These are phyloP conservation scores for Eurosta solidaginis DNA, from an alignment of 1,140 invertebrate species.

Conservation along the genomic window DNA sequence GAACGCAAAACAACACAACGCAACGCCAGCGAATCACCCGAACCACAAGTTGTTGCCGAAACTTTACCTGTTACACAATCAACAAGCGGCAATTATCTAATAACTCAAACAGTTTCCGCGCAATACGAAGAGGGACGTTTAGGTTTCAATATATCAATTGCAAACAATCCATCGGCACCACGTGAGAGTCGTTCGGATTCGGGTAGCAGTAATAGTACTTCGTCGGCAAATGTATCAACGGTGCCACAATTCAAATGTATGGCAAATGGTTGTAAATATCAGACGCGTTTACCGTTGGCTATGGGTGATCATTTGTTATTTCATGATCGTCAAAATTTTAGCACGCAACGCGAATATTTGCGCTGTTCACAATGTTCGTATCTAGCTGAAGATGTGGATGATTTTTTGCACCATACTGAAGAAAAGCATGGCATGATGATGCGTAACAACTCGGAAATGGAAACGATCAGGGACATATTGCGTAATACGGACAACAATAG, in stretches of 20 bases:
- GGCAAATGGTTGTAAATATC: slow-evolving; percentile 62
- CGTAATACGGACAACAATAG: neutral
- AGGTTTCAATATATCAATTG: slow-evolving; percentile 35
- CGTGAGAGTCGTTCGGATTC: neutral
- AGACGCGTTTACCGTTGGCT: slow-evolving; percentile 62
- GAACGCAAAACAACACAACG: neutral
- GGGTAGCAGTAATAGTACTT: neutral
- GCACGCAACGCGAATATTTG: slow-evolving; percentile 33
- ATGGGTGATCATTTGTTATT: slow-evolving; percentile 38
- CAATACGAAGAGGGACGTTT: slow-evolving; percentile 29
- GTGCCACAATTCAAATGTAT: slow-evolving; percentile 63
- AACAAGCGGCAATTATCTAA: slow-evolving; percentile 25
- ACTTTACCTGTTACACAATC: slow-evolving; percentile 29
- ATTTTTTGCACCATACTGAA: slow-evolving; percentile 28
- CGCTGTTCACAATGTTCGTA: slow-evolving; percentile 26
- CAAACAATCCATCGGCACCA: neutral
- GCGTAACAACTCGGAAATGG: neutral
- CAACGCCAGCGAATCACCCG: neutral
- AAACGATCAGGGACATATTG: neutral
- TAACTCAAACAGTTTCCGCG: slow-evolving; percentile 37
- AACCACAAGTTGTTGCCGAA: slow-evolving; percentile 28
- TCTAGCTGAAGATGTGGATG: slow-evolving; percentile 33
- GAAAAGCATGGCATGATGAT: slow-evolving; percentile 17
- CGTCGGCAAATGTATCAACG: neutral
- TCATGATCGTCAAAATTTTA: slow-evolving; percentile 31